Evolutionary conservation across 2,797 vertebrate genomes (phyloP).

Genomic region (Amblyraja radiata): DNA sequence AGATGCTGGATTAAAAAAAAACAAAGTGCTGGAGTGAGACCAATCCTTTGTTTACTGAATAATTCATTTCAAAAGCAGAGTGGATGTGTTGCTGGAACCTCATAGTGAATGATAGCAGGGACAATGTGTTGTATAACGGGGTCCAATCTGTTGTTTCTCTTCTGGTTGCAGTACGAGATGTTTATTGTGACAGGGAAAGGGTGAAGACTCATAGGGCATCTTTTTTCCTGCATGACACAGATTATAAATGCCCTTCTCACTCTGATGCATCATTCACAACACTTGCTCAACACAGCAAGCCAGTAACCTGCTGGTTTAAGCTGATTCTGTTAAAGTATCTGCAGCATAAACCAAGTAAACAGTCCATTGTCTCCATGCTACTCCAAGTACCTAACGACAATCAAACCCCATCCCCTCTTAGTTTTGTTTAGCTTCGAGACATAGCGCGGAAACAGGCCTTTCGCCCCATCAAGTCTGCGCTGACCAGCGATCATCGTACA

Average conservation of each 20-base stretch:
- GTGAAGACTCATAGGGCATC: background rate
- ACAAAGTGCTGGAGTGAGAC: too few relatives aligned
- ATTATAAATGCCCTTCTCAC: background rate
- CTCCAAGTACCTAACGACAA: too few relatives aligned
- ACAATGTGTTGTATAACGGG: background rate
- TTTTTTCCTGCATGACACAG: background rate
- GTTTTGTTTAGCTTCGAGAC: too few relatives aligned
- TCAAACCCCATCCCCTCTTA: too few relatives aligned
- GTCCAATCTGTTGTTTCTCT: background rate
- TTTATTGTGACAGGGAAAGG: background rate
- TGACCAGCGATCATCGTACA: too few relatives aligned
- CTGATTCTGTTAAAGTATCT: background rate
- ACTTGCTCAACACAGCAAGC: background rate
- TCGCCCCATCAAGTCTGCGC: too few relatives aligned
- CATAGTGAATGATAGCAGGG: background rate
- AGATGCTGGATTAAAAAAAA: too few relatives aligned
- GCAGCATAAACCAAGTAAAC: background rate
- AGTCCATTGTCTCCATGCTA: too few relatives aligned
- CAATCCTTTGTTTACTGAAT: background rate
- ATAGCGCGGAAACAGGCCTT: too few relatives aligned
- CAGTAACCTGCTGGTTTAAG: background rate
- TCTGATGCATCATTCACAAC: background rate
- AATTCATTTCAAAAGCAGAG: background rate
- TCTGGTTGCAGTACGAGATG: background rate
- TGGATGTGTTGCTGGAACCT: background rate